Conservation (phyloP, 2,797 vertebrate species). For the Coracias cyanogaster region DNA sequence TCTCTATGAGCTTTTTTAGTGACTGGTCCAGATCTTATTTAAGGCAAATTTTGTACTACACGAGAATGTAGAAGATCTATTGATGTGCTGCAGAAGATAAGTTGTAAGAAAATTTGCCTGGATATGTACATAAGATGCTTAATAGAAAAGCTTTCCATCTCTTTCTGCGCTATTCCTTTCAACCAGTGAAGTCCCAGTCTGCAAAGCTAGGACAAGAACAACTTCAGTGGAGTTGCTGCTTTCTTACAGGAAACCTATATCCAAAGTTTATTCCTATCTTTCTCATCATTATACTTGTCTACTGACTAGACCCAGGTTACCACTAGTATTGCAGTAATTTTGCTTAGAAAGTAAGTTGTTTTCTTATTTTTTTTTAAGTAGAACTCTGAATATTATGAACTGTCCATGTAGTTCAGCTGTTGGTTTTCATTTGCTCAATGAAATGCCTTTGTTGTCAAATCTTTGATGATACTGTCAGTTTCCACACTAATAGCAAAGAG, state of each 20-base stretch:
- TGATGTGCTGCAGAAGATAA: not conserved
- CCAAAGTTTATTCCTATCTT: not conserved
- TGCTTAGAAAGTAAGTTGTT: not conserved
- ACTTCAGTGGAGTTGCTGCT: not conserved
- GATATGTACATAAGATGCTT: not conserved
- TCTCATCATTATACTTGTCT: not conserved
- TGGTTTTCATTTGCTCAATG: not conserved
- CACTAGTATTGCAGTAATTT: not conserved
- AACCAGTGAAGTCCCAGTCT: not conserved
- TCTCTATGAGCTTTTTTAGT: not conserved
- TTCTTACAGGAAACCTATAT: not conserved
- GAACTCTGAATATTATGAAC: not conserved
- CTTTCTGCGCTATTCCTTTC: not conserved
- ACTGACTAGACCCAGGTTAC: not conserved
- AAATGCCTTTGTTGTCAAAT: not conserved
- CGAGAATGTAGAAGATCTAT: not conserved
- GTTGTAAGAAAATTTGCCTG: not conserved
- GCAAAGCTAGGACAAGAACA: not conserved
- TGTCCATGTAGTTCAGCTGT: not conserved
- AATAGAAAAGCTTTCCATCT: not conserved
- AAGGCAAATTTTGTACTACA: not conserved
- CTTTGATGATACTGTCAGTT: not conserved
- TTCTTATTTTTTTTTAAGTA: not conserved
- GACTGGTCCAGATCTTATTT: not conserved
- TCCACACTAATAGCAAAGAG: not conserved